These are phyloP conservation scores for Drosophila meridionalis DNA, from an alignment of 2,888 invertebrate species.

Conservation along the genomic window DNA sequence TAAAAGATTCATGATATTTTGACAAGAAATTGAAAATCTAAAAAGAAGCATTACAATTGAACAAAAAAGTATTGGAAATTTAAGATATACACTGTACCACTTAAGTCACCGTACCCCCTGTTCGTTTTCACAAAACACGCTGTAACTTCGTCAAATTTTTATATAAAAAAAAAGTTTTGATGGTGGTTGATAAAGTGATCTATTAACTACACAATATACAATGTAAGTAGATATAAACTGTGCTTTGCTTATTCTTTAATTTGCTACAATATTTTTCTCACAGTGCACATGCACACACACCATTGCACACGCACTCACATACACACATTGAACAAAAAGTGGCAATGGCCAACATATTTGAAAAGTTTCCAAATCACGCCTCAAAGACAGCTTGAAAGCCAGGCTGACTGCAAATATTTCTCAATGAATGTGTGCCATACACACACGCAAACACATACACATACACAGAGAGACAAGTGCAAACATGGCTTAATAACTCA, in stretches of 20 bases:
- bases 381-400: slow-evolving; percentile 62
- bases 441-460: not conserved
- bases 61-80: no score
- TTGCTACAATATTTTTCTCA: not conserved
- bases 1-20: no score
- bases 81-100: no score
- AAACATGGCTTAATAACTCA: slow-evolving; percentile 79
- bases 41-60: no score
- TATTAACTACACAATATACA: no score
- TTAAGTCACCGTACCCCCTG: no score
- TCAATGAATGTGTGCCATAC: slow-evolving; percentile 68
- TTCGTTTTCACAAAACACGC: no score
- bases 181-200: no score
- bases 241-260: not conserved
- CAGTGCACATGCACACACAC: slow-evolving; percentile 16
- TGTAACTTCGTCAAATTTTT: no score
- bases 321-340: slow-evolving; percentile 44
- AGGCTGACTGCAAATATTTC: slow-evolving; percentile 71
- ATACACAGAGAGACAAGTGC: slow-evolving; percentile 57
- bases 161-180: no score
- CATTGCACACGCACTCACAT: slow-evolving; percentile 1
- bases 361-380: slow-evolving; percentile 81
- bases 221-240: not conserved
- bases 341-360: slow-evolving; percentile 76
- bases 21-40: no score